phyloP scores from a whole-genome alignment of 2,888 invertebrate genomes.

The Drosophila histrio region DNA sequence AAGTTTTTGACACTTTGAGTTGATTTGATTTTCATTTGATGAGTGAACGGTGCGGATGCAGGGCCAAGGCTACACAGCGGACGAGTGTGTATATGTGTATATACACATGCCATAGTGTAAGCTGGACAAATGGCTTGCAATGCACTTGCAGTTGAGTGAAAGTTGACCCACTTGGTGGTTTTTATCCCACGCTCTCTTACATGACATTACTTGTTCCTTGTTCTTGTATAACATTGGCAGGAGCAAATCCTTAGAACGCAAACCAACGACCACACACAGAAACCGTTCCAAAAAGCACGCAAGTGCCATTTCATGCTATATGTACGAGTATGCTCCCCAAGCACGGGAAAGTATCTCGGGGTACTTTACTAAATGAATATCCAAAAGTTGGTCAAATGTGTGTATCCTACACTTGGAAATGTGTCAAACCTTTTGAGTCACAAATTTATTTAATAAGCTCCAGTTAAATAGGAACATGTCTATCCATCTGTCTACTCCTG shows the following conservation, averaged over 20 bases:
- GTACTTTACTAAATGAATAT: slow-evolving; percentile 33
- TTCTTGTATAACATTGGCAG: not conserved
- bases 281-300: not conserved
- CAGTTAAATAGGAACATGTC: not conserved
- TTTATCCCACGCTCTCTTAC: not conserved
- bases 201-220: slow-evolving; percentile 4
- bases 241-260: not conserved
- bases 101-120: not conserved
- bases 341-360: not conserved
- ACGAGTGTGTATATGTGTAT: not conserved
- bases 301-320: not conserved
- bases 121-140: slow-evolving; percentile 26
- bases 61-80: slow-evolving; percentile 24
- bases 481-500: not conserved
- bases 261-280: not conserved
- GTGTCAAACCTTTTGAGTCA: not conserved
- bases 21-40: slow-evolving; percentile 58
- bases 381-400: slow-evolving; percentile 8
- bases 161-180: slow-evolving; percentile 26
- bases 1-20: slow-evolving; percentile 68
- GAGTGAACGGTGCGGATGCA: slow-evolving; percentile 25
- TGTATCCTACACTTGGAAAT: not conserved
- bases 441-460: slow-evolving; percentile 12
- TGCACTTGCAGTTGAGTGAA: slow-evolving; percentile 25
- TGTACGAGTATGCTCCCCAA: not conserved